Percentiles rank a stretch among this genome's conserved stretches.
These are phyloP conservation scores for Orthosia incerta DNA, from an alignment of 2,888 invertebrate species.

Conservation along the genomic window DNA sequence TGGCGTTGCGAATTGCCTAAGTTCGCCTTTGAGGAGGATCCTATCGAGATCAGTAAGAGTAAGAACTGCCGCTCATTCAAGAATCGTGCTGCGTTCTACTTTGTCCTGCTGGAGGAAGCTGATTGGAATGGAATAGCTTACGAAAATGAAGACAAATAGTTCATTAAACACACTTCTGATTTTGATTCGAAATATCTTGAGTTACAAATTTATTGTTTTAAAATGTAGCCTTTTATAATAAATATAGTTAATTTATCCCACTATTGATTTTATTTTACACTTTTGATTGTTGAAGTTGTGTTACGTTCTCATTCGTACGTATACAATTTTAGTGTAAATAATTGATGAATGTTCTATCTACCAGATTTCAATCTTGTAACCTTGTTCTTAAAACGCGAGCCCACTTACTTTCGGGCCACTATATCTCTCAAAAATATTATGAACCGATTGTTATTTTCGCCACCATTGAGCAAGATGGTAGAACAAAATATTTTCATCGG, in stretches of 20 bases:
- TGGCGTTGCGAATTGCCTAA: conserved; percentile 89
- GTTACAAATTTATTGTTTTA: too few relatives aligned
- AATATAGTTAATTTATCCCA: too few relatives aligned
- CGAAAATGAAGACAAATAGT: conserved; percentile 45
- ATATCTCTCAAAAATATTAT: conserved; percentile 11
- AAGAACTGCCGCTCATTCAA: too few relatives aligned
- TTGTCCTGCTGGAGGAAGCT: conserved; percentile 91
- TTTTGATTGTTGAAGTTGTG: too few relatives aligned
- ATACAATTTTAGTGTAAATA: too few relatives aligned
- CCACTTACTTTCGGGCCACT: not conserved
- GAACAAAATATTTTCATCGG: conserved; percentile 41
- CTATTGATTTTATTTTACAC: too few relatives aligned
- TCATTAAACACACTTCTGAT: conserved; percentile 59
- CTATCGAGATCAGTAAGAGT: too few relatives aligned
- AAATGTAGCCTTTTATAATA: too few relatives aligned
- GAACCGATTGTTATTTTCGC: conserved; percentile 31
- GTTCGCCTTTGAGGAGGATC: conserved; percentile 76
- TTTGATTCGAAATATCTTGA: conserved; percentile 52
- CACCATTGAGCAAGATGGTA: conserved; percentile 18
- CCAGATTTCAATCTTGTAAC: not conserved
- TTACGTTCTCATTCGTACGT: too few relatives aligned
- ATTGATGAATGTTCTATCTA: too few relatives aligned
- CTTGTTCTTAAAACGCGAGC: not conserved
- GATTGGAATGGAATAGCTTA: conserved; percentile 87
- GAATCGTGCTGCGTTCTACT: conserved; percentile 91